phyloP scores from a whole-genome alignment of 2,888 invertebrate species.

The Incurvaria masculella region DNA sequence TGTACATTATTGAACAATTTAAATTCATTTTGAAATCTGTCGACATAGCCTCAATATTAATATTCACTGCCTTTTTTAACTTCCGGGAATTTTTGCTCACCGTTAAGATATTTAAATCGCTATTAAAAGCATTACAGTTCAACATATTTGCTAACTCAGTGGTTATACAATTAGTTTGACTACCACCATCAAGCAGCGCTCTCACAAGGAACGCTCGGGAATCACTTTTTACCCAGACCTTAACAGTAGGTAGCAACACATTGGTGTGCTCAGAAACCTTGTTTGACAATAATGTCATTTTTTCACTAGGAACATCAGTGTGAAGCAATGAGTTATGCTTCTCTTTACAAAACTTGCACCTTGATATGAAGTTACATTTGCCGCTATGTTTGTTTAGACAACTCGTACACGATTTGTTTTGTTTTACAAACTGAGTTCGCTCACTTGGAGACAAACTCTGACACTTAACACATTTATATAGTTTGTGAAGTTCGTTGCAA shows the following conservation, averaged over 20 bases:
- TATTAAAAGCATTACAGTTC: neutral
- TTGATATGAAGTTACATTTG: constrained; percentile 11
- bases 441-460: constrained; percentile 4
- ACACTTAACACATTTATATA: constrained; percentile 3
- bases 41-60: constrained; percentile 10
- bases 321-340: constrained; percentile 11
- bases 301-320: neutral
- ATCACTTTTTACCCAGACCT: neutral
- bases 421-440: constrained; percentile 4
- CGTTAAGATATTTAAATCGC: neutral
- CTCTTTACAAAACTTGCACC: constrained; percentile 11
- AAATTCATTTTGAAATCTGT: constrained; percentile 4
- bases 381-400: constrained; percentile 8
- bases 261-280: neutral
- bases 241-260: constrained; percentile 2
- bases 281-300: neutral
- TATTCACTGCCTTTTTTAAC: neutral
- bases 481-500: no score
- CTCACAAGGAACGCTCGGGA: neutral
- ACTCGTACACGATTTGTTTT: constrained; percentile 8
- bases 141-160: neutral
- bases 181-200: constrained; percentile 1
- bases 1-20: constrained; percentile 12
- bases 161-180: constrained; percentile 1
- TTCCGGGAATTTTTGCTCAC: neutral